Base-by-base conservation (phyloP, 2,113 vertebrate genomes). In the Smithornis capensis region DNA sequence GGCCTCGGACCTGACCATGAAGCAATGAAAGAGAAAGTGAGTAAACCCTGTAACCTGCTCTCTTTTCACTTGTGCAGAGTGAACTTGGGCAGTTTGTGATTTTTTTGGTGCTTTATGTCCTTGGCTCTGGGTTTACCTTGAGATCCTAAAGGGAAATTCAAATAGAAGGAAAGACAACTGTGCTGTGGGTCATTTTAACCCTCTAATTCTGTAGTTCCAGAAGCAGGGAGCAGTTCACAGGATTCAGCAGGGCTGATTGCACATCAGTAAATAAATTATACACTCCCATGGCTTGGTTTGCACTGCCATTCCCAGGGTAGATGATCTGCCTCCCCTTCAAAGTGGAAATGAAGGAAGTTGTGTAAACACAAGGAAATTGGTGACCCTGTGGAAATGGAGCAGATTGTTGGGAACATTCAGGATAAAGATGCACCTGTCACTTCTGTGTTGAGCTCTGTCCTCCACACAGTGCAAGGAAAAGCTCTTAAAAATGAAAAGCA, bases 1-100 rank as follows among this genome's bases (percentile, higher is more conserved):
- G 99, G 98, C 78, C 98, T 99, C 19, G 98, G 98, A 90, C 98
- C 98, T 28, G 98, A 98, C 94, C 98, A 98, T 56, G 97, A 95
- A 84, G 74, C 98, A 49, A 50, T 96, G 91, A 98, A 98, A 95
- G 97, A 98, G 67, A 98, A 98, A 97, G 99, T 99, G 98, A 98
- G 98, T 89, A 7, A 38, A 38, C 33, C 37, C 53, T 52, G 2
- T 49, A 12, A 7, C 10, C 40, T 16, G 24, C 70, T 49, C 49
- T 37, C 69, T 59, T 73, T 33, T 25, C 17, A 33, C 35, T 27
- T 49, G 4, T 55, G 38, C 42, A 18, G 52, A 67, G 28, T 25
- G 42, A 63, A 33, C 29, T 50, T 28, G 31, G 22, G 19, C 25
- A 44, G 45, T n/a, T 52, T 42, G 1, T 3, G 0, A n/a, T 59